Base-by-base conservation (phyloP, 2,888 invertebrate species). In the Euzophera pinguis region DNA sequence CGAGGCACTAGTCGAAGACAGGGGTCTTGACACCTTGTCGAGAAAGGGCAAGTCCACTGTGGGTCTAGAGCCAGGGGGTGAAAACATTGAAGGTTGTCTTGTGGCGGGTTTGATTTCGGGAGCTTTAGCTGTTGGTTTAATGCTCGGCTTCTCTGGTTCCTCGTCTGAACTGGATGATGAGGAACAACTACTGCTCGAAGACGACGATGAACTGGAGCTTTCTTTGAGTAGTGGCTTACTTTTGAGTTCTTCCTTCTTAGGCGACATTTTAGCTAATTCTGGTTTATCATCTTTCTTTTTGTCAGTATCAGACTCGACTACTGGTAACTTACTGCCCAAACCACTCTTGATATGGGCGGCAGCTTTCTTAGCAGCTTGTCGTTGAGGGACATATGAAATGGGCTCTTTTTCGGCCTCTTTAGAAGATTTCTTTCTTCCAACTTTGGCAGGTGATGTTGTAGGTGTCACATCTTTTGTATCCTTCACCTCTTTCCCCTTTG, bases 291-390 rank as follows among this genome's bases (percentile, higher is more conserved):
- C 79, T 57, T 80, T 84, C 69, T 85, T 81, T 69, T 85, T 85
- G 56, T 88, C 84, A 34, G 62, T 65, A 8, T 89, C 90, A 47
- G 67, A 73, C 59, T 85, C 90, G 1, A 74, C 63, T 41, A 74
- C 66, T 29, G 91, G 91, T 64, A 91, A 57, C 59, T 90, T 90
- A 48, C 69, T 92, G 58, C 93, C 93, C 63, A 94, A 88, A 6
- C 95, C 95, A 76, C 95, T 95, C 75, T 97, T 96, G 52, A 97
- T 95, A 71, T 96, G 96, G 67, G 97, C 97, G 1, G 97, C 96
- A 0, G 97, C 97, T 77, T 97, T 97, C 76, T 97, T 97, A 9
- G 97, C 97, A 0, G 97, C 97, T 81, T 97, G 96, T 56, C 97
- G 89, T 75, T 97, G 97, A 1, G 97, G 97, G 16, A 97, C 97